Evolutionary conservation across 2,113 vertebrate species (phyloP), one percentile per base, ranked within the genome.

Genomic region (Aptenodytes forsteri): DNA sequence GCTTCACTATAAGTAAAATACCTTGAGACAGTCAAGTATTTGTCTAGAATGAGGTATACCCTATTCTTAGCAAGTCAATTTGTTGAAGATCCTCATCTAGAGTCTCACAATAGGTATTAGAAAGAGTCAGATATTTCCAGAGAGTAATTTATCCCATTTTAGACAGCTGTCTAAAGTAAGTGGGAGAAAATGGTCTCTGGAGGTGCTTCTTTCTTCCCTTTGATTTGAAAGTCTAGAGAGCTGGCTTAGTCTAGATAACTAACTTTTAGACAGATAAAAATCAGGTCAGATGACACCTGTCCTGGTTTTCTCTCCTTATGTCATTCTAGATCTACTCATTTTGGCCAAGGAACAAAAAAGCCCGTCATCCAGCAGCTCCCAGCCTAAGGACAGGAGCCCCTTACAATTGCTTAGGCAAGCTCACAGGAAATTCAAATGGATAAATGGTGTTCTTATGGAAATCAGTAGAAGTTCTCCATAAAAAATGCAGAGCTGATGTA

Each of bases 111-210:
- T 15, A 88, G 29, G 21, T 32, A 75, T 58, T 50, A 64, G 26
- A 93, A 14, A 67, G 46, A 47, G 27, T 56, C 46, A 89, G 49
- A 7, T 83, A 92, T 80, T 92, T 96, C 67, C 67, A 83, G 77
- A 86, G 56, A 81, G 42, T 44, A 54, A 95, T 93, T 90, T 72
- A 73, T 84, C 54, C 82, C 82, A 55, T 69, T 47, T 81, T 59
- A 50, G 91, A 81, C n/a, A 95, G 76, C 61, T 92, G 66, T 88
- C 75, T 92, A 62, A 92, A 96, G 83, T 42, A 75, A 88, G 86
- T 83, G 54, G 93, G 93, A 94, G 52, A 62, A 69, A 92, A 85
- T 1, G 3, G 47, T 86, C 76, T 90, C 52, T 80, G 17, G 62
- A 88, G 70, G 44, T 80, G 7, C 32, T 90, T 52, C 50, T 49